Evolutionary conservation across 2,888 invertebrate genomes (phyloP), one percentile per base, ranked within the genome.

Genomic region (Cosmia pyralina): DNA sequence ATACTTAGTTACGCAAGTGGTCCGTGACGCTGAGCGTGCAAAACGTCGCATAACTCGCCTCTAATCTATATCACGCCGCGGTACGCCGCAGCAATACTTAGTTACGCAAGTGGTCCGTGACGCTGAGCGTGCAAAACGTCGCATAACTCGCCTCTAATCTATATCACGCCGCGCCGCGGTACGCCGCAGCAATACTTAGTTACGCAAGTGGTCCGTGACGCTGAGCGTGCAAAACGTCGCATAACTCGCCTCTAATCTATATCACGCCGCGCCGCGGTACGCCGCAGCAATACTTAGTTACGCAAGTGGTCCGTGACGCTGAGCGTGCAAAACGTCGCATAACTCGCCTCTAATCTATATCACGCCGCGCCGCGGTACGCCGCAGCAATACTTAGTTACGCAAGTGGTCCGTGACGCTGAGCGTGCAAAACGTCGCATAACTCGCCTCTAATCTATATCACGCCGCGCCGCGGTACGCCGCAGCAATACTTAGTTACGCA

Each of bases 371-470:
- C n/a, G n/a, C n/a, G n/a, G n/a, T n/a, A n/a, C n/a, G n/a, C n/a
- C n/a, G n/a, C n/a, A n/a, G n/a, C n/a, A 55, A 22, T 34, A 58
- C 13, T n/a, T 34, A n/a, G 17, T 22, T 3, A 46, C 41, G 71
- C 69, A 50, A 59, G 71, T 77, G 34, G 34, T 63, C 52, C 77
- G 62, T 73, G 60, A 71, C 68, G 74, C 74, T 81, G 81, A 74
- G 60, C 69, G 50, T 22, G 57, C 73, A 38, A 74, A 72, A 72
- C 57, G 66, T 78, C 66, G 68, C 73, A 71, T 66, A 73, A 55
- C 81, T 71, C 58, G 72, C 53, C 55, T 57, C 52, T 77, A 77
- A 81, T 81, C 66, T 70, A 81, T 71, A n/a, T n/a, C n/a, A n/a
- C n/a, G n/a, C n/a, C n/a, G n/a, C n/a, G n/a, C n/a, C n/a, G n/a